Evolutionary conservation across 1,140 invertebrate species (phyloP).

Genomic region (Trichogramma pretiosum): DNA sequence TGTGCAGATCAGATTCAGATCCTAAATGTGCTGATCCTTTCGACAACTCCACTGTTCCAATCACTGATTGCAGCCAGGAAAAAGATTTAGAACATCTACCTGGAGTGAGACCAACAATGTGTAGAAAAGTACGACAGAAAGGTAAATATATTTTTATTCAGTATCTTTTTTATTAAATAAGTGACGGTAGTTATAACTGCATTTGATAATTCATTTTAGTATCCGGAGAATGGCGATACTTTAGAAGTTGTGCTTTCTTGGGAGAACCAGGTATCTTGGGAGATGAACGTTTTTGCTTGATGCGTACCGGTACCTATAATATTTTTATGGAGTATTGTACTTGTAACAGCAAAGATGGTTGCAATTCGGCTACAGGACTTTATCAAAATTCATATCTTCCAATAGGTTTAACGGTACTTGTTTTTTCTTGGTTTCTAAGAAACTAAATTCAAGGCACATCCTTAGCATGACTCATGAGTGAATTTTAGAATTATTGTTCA

Average conservation of each 20-base stretch:
- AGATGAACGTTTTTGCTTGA: conserved; percentile 83
- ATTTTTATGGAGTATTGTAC: conserved; percentile 91
- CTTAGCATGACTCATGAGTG: too few relatives aligned
- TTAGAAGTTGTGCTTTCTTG: conserved; percentile 79
- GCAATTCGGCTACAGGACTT: conserved; percentile 54
- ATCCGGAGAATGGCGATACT: conserved; percentile 83
- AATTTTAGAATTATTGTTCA: too few relatives aligned
- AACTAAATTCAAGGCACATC: too few relatives aligned
- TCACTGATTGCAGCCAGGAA: conserved; percentile 72
- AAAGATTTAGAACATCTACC: conserved; percentile 57
- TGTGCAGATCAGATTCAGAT: conserved; percentile 79
- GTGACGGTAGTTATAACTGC: neutral
- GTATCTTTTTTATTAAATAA: conserved; percentile 3
- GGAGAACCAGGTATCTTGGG: conserved; percentile 83
- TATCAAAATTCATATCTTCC: conserved; percentile 22
- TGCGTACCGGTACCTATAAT: conserved; percentile 85
- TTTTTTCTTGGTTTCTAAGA: conserved; percentile 18
- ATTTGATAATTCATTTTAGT: conserved; percentile 47
- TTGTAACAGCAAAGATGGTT: conserved; percentile 86
- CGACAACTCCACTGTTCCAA: conserved; percentile 79
- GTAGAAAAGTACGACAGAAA: conserved; percentile 88
- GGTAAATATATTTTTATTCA: conserved; percentile 44
- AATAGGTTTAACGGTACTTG: neutral
- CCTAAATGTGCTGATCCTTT: conserved; percentile 89
- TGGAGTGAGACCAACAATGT: conserved; percentile 71